Percentiles rank a stretch among this genome's conserved stretches.
phyloP scores from a whole-genome alignment of 2,797 vertebrate species.

The Podargus strigoides region DNA sequence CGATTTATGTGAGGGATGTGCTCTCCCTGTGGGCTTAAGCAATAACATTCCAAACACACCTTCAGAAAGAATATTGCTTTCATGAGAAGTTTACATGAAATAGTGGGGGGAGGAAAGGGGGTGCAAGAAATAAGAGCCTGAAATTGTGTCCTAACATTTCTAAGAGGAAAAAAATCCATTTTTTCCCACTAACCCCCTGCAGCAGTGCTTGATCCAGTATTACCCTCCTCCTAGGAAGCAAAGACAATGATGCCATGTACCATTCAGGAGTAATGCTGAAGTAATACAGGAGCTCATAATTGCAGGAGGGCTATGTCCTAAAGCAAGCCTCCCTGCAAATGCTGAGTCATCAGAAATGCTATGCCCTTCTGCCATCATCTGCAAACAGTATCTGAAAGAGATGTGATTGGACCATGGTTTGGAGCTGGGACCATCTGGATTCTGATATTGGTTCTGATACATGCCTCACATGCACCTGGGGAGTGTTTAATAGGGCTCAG shows the following conservation, averaged over 20 bases:
- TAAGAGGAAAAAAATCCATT: neutral
- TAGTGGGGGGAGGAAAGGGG: neutral
- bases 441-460: neutral
- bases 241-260: neutral
- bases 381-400: constrained; percentile 8
- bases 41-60: neutral
- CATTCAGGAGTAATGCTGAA: neutral
- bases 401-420: neutral
- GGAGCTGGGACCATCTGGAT: neutral
- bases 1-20: neutral
- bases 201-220: neutral
- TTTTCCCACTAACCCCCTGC: neutral
- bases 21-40: neutral
- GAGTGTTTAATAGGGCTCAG: neutral
- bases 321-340: constrained; percentile 5
- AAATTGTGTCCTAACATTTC: neutral
- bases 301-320: constrained; percentile 1
- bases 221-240: neutral
- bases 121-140: neutral
- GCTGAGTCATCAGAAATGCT: neutral
- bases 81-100: neutral
- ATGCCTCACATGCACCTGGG: neutral
- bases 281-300: neutral
- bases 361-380: neutral
- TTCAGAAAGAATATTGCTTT: neutral